Base-by-base conservation (phyloP, 2,113 vertebrate genomes). In the Coryphaenoides rupestris region DNA sequence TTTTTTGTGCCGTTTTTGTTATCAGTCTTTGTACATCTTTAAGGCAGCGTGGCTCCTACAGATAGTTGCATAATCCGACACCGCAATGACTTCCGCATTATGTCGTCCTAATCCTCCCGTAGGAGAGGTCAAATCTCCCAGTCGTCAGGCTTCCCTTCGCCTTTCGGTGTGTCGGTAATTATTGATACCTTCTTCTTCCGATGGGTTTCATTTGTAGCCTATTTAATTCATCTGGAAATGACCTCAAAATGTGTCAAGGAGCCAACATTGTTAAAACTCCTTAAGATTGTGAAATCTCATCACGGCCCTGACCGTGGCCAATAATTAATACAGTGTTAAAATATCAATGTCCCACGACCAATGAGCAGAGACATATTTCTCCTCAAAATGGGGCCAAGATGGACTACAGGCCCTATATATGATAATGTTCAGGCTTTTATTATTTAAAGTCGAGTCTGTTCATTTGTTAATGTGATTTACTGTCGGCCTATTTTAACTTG, bases 261-360 rank as follows among this genome's bases (percentile, higher is more conserved):
- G 83, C 82, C 67, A 79, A 86, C 83, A 87, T 88, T 90, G 87
- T 89, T 82, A 67, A 81, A 88, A 88, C 70, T 59, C 87, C 70
- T 59, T 86, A 89, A 13, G 84, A 67, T 83, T 77, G 86, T 87
- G 78, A 88, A 83, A 86, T 79, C 81, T 88, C 86, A 86, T 88
- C 83, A 86, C 59, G 22, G 79, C 66, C 68, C 74, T 63, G 58
- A 72, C 75, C 79, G 56, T 21, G 65, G 54, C 65, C 72, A 76
- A 77, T 86, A 84, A 86, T 84, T 89, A 88, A 88, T 86, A 86
- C 75, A 78, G 78, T 76, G 78, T 81, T 81, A 65, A 86, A 89
- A 89, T 86, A 87, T 87, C 86, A 86, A 84, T 87, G 84, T 82
- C 84, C 81, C 71, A 69, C 55, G 72, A 84, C 79, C 71, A 84